Conservation (phyloP, 2,113 vertebrate genomes). For the Todiramphus chloris region DNA sequence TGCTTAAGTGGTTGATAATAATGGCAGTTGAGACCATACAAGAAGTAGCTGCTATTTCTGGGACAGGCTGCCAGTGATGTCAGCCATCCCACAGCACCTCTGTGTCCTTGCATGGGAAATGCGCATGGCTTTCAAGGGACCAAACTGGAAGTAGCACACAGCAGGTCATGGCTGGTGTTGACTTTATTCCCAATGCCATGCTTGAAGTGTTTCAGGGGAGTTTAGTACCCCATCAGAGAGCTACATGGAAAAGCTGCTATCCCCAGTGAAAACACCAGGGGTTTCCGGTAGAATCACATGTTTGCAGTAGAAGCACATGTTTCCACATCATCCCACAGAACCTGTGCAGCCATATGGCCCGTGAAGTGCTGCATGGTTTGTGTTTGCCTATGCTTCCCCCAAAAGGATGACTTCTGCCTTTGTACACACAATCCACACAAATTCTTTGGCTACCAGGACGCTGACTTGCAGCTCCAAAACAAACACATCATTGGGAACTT, state of each 20-base stretch:
- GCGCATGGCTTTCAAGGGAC: rapidly evolving
- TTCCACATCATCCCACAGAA: neutral
- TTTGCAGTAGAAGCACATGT: neutral
- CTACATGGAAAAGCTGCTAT: neutral
- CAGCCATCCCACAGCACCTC: neutral
- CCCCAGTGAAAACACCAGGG: neutral
- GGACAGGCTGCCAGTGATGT: neutral
- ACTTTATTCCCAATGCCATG: neutral
- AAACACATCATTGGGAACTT: neutral
- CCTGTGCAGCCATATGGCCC: neutral
- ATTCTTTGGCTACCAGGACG: neutral
- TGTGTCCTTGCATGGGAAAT: neutral
- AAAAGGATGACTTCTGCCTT: neutral
- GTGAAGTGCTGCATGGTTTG: neutral
- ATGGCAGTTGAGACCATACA: neutral
- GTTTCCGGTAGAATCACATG: neutral
- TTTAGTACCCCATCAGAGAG: neutral
- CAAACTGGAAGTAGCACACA: neutral
- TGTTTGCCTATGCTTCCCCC: neutral
- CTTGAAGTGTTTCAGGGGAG: neutral
- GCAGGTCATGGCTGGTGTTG: neutral
- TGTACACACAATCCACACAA: neutral
- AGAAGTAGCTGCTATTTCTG: neutral
- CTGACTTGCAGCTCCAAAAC: neutral
- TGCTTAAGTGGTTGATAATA: neutral